A percentile compares a stretch with the other conserved stretches of the same genome.
phyloP scores from a whole-genome alignment of 1,140 invertebrate species.

The Archegozetes longisetosus region DNA sequence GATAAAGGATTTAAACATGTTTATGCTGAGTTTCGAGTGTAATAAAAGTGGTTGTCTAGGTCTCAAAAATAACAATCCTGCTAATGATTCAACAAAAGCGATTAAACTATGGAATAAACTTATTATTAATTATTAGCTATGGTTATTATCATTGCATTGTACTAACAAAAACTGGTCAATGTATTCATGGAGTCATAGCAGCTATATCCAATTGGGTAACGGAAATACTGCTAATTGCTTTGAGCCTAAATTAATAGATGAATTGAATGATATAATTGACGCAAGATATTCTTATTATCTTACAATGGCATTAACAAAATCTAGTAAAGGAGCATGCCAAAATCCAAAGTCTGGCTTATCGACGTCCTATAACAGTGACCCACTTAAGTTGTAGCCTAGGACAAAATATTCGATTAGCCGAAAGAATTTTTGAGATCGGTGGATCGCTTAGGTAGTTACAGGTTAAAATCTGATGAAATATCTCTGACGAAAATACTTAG shows the following conservation, averaged over 20 bases:
- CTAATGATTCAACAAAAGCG: slow-evolving; percentile 25
- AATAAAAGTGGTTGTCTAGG: slow-evolving; percentile 14
- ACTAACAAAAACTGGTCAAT: slow-evolving; percentile 38
- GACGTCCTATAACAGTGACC: too few species aligned
- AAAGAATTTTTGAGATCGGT: too few species aligned
- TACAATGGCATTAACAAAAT: slow-evolving; percentile 3
- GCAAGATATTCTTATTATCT: not conserved
- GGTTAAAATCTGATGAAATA: too few species aligned
- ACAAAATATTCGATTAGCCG: too few species aligned
- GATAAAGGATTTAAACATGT: too few species aligned
- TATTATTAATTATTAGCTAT: slow-evolving; percentile 40
- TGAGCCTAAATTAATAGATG: slow-evolving; percentile 1
- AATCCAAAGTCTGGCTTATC: too few species aligned
- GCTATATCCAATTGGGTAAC: slow-evolving; percentile 33
- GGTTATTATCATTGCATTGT: slow-evolving; percentile 46
- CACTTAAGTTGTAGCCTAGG: too few species aligned
- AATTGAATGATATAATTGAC: not conserved
- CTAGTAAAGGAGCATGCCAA: too few species aligned
- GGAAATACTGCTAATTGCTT: slow-evolving; percentile 4
- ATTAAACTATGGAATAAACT: slow-evolving; percentile 39
- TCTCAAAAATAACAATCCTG: slow-evolving; percentile 6
- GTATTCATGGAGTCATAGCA: slow-evolving; percentile 48
- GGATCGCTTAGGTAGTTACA: too few species aligned
- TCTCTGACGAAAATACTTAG: too few species aligned
- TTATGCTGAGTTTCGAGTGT: too few species aligned